Percentiles rank a stretch among this genome's conserved stretches.
Conservation (phyloP, 2,113 vertebrate species). For the Barnardius zonarius region DNA sequence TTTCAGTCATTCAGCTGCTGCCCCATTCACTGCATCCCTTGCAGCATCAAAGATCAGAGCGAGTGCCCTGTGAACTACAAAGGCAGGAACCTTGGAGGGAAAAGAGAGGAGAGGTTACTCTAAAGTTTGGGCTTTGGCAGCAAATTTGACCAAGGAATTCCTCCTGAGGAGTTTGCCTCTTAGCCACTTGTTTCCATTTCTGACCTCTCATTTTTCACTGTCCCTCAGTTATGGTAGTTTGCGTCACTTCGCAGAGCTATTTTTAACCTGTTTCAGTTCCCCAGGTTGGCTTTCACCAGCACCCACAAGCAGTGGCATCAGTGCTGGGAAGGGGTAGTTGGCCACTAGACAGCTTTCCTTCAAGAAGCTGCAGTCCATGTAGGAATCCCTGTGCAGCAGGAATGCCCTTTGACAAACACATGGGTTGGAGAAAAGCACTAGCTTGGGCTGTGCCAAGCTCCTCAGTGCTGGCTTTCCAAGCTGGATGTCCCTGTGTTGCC, state of each 20-base stretch:
- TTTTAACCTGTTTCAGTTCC: conserved; percentile 12
- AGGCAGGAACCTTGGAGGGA: neutral
- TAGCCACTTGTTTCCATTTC: neutral
- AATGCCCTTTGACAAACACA: neutral
- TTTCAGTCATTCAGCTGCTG: neutral
- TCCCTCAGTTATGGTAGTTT: neutral
- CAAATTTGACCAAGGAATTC: neutral
- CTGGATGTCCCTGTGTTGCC: neutral
- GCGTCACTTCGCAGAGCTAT: accelerated
- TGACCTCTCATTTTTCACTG: neutral
- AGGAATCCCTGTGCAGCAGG: neutral
- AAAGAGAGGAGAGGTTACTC: neutral
- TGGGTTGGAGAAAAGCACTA: neutral
- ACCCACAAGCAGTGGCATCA: neutral
- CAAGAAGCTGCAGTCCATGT: neutral
- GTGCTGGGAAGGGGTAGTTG: neutral
- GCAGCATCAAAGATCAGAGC: neutral
- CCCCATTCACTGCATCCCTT: neutral
- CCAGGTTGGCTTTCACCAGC: neutral
- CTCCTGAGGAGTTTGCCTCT: neutral
- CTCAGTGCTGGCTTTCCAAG: neutral
- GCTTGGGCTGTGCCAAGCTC: neutral
- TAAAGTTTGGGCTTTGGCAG: neutral
- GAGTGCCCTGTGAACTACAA: neutral
- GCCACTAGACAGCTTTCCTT: neutral